Evolutionary conservation across 2,797 vertebrate genomes (phyloP), one percentile per base, ranked within the genome.

Genomic region (Enteromius afrohamiltoni): DNA sequence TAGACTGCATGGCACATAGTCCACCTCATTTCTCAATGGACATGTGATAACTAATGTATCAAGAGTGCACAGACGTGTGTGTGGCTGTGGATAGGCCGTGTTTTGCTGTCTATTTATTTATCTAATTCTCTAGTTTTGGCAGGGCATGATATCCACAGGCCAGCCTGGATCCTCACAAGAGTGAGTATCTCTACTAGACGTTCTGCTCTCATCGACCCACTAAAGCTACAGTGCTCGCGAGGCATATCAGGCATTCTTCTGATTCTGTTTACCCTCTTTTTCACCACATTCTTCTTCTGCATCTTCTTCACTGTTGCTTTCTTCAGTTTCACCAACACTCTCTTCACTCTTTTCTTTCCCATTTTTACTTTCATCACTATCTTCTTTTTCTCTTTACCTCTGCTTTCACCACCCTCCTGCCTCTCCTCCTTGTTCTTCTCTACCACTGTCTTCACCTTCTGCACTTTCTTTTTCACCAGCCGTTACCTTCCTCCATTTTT

Each of bases 151-250:
- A 91, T 96, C 98, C 49, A 95, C 97, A 19, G 97, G 97, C 85
- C 98, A 99, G 91, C 96, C 98, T 67, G 97, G 98, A 96, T 99
- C 98, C 82, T 99, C 98, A 0, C 98, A 99, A 96, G 98, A 99
- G 98, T 99, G 95, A 98, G 98, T 98, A 73, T n/a, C 45, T 80
- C 40, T 47, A 29, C 47, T 47, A 13, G 21, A 51, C 53, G 64
- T 85, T 81, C 26, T 78, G 9, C 58, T 67, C 17, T 29, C 19
- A 21, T 65, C 29, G 40, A 7, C 29, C 53, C 21, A 42, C 14
- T 75, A 40, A 26, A 37, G 34, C 21, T 78, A 26, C 19, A 51
- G 31, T 76, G 49, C 21, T 23, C 37, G 11, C 31, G 55, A 37
- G 31, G 31, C 73, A 55, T 21, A 75, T 37, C 73, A 37, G 8